Evolutionary conservation across 2,113 vertebrate species (phyloP), one percentile per base, ranked within the genome.

Genomic region (Podarcis muralis): DNA sequence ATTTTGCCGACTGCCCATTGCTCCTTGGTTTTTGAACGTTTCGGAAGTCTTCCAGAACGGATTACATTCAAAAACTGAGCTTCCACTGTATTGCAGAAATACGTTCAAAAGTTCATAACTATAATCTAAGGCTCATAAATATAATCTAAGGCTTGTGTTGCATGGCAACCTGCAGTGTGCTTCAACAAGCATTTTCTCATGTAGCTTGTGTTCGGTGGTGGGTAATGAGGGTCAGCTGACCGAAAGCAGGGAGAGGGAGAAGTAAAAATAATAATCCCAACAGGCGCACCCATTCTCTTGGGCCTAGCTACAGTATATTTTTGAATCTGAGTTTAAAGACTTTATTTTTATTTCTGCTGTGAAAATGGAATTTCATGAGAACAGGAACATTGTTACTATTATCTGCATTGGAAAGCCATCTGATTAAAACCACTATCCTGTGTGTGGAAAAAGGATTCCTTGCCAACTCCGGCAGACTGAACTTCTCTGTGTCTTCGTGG

Each of bases 261-360:
- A 48, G 43, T 48, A 43, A 48, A 40, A 59, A 62, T 1, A 62
- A 62, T 62, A 16, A 62, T 62, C 8, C 8, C 43, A 48, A 48
- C 43, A 48, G 43, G 43, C 43, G 6, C 43, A 43, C 43, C 43
- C 43, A 74, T 35, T 13, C 11, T 6, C 25, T 69, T 69, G 30
- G 37, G 30, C 11, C 18, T 77, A 66, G 30, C 40, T 80, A 79
- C 68, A 78, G 16, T 72, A 57, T 18, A 30, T 57, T 25, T 87
- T 71, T 57, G n/a, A 37, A 87, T 35, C 23, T 12, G 8, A 72
- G 11, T 4, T 32, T 71, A 16, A 83, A 12, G n/a, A 71, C 43
- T 43, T 83, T 79, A 78, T 79, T 94, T 62, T 48, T 48, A 48
- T 48, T 53, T 87, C 86, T 85, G 0, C 69, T 90, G 80, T 81